Evolutionary conservation across 2,888 invertebrate species (phyloP).

Genomic region (Belgica antarctica): DNA sequence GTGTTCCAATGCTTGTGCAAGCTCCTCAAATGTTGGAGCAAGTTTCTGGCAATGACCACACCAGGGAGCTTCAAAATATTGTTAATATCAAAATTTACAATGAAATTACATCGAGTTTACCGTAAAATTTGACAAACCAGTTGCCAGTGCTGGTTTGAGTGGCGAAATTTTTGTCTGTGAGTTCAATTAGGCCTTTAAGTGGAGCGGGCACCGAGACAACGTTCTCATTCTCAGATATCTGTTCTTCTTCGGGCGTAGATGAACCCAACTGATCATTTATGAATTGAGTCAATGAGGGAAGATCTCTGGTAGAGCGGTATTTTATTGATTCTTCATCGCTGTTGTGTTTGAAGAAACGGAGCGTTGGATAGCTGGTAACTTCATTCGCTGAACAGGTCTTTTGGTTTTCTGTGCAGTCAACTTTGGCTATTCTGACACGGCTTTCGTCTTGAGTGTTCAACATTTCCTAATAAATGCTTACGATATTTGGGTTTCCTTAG

Average conservation of each 20-base stretch:
- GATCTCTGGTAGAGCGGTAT: conserved; percentile 74
- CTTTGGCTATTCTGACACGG: conserved; percentile 71
- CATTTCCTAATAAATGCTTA: too few relatives aligned
- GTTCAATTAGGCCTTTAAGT: conserved; percentile 65
- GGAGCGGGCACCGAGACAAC: conserved; percentile 59
- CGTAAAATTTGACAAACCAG: conserved; percentile 88
- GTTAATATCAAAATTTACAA: too few relatives aligned
- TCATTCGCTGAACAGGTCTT: conserved; percentile 71
- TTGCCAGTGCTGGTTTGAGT: conserved; percentile 69
- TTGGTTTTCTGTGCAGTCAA: conserved; percentile 72
- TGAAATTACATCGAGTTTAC: too few relatives aligned
- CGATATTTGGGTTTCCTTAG: too few relatives aligned
- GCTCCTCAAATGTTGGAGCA: conserved; percentile 80
- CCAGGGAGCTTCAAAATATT: too few relatives aligned
- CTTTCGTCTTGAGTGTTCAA: conserved; percentile 63
- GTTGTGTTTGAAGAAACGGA: conserved; percentile 70
- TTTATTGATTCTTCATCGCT: conserved; percentile 67
- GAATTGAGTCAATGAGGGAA: conserved; percentile 72
- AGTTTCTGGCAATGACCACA: conserved; percentile 59
- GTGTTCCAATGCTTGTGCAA: conserved; percentile 68
- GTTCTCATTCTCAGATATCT: conserved; percentile 49
- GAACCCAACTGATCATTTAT: conserved; percentile 69
- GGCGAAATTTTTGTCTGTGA: conserved; percentile 74
- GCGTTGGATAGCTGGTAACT: conserved; percentile 65
- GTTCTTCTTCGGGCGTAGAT: conserved; percentile 31